These are phyloP conservation scores for Ptyas mucosa DNA, from an alignment of 2,113 vertebrate genomes.

Conservation along the genomic window DNA sequence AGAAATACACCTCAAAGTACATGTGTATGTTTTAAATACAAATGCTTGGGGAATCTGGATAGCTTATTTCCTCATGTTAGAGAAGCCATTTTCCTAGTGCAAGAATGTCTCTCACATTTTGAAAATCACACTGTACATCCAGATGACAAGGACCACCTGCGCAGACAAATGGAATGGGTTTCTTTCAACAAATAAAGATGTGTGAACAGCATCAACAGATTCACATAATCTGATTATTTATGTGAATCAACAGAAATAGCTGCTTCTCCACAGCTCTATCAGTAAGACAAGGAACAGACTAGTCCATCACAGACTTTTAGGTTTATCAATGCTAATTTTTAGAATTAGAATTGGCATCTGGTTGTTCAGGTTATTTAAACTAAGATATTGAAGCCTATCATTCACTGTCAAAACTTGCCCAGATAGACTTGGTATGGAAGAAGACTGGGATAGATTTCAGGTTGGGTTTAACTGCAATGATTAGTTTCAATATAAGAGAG, in stretches of 20 bases:
- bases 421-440: not conserved
- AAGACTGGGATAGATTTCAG: not conserved
- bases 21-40: not conserved
- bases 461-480: not conserved
- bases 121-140: not conserved
- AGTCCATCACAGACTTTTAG: not conserved
- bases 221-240: not conserved
- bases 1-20: not conserved
- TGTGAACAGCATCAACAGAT: not conserved
- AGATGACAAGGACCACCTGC: not conserved
- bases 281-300: not conserved
- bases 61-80: not conserved
- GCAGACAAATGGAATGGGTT: not conserved
- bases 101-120: not conserved
- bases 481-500: not conserved
- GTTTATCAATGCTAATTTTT: not conserved
- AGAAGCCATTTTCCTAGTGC: not conserved
- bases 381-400: not conserved
- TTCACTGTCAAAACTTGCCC: not conserved
- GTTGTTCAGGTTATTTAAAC: not conserved
- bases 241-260: no score
- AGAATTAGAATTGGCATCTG: not conserved
- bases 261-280: not conserved
- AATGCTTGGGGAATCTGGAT: not conserved
- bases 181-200: not conserved